These are phyloP conservation scores for Polymixis lichenea DNA, from an alignment of 2,888 invertebrate species.

Conservation along the genomic window DNA sequence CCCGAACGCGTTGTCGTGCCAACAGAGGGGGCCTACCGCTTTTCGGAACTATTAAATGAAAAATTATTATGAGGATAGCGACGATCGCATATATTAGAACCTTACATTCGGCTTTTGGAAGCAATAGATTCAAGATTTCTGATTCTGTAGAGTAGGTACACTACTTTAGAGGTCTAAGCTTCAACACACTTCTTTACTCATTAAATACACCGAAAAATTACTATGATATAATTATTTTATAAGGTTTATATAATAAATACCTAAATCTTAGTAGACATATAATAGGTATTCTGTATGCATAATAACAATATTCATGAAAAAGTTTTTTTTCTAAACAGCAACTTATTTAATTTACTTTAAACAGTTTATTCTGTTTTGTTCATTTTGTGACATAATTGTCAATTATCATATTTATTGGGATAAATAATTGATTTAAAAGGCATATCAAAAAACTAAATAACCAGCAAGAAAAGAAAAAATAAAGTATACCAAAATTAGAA, in stretches of 20 bases:
- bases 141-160: not conserved
- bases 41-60: not conserved
- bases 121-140: too few relatives aligned
- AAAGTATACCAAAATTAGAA: slow-evolving; percentile 1
- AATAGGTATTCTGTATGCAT: not conserved
- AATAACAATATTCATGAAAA: not conserved
- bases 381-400: not conserved
- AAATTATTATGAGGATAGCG: too few relatives aligned
- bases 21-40: not conserved
- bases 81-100: not conserved
- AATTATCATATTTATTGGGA: not conserved
- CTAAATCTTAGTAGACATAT: too few relatives aligned
- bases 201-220: slow-evolving; percentile 14
- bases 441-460: slow-evolving; percentile 2
- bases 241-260: not conserved
- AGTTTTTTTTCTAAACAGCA: not conserved
- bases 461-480: not conserved
- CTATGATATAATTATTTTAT: not conserved
- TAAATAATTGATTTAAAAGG: not conserved
- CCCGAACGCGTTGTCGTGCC: not conserved
- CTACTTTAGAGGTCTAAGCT: slow-evolving; percentile 12
- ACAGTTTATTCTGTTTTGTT: not conserved
- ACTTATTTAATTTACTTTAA: not conserved
- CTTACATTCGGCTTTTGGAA: not conserved
- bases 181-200: not conserved